Percentiles rank a stretch among this genome's conserved stretches.
These are phyloP conservation scores for Romanomermis culicivorax DNA, from an alignment of 2,888 invertebrate species.

Conservation along the genomic window DNA sequence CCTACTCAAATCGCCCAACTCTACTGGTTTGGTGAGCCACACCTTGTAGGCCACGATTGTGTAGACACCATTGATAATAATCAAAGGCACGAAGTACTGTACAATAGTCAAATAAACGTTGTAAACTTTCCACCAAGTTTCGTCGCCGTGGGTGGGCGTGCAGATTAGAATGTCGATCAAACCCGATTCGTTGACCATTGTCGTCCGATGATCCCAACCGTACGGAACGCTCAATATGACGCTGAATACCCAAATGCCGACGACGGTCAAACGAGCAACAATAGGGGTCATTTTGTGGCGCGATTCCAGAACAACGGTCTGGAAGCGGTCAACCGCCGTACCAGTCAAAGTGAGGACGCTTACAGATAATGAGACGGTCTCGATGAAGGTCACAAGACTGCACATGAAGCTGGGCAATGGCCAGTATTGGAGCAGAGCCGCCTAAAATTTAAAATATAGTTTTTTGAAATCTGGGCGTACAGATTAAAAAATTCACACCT, in stretches of 20 bases:
- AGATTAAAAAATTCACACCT: no score
- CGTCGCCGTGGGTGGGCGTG: slow-evolving; percentile 3
- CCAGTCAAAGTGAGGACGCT: slow-evolving; percentile 66
- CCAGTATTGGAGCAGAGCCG: slow-evolving; percentile 65
- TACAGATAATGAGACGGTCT: slow-evolving; percentile 63
- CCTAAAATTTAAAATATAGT: slow-evolving; percentile 89
- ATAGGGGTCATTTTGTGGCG: neutral
- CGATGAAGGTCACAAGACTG: slow-evolving; percentile 64
- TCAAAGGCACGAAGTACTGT: slow-evolving; percentile 51
- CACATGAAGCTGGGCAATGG: slow-evolving; percentile 64
- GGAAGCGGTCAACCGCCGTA: slow-evolving; percentile 61
- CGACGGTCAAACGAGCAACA: slow-evolving; percentile 11
- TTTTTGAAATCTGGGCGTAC: no score
- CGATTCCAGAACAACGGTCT: slow-evolving; percentile 28
- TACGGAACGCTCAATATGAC: slow-evolving; percentile 18
- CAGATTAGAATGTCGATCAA: slow-evolving; percentile 1
- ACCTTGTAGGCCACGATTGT: slow-evolving; percentile 52
- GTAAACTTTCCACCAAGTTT: slow-evolving; percentile 13
- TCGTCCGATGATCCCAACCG: slow-evolving; percentile 13
- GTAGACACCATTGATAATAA: slow-evolving; percentile 57
- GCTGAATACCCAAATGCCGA: slow-evolving; percentile 19
- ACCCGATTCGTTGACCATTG: neutral
- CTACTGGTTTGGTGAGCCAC: slow-evolving; percentile 48
- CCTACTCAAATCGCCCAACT: neutral
- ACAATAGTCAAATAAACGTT: slow-evolving; percentile 26